Conservation (phyloP, 2,888 invertebrate genomes). For the Creontiades dilutus region DNA sequence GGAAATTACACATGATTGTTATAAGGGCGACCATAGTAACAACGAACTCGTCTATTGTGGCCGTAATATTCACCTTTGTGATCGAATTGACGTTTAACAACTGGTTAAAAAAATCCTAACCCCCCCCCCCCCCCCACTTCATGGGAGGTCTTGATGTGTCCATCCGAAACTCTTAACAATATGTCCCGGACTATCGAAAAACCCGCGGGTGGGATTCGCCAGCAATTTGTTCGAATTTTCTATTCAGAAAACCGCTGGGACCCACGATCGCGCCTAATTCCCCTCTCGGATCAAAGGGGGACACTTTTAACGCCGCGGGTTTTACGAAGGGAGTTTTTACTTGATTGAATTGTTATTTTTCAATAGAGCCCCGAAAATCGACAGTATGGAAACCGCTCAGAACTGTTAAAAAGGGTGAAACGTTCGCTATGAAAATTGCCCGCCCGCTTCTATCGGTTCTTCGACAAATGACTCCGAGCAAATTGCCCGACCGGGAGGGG, state of each 20-base stretch:
- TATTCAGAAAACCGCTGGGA: constrained; percentile 40
- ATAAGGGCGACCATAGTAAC: no score
- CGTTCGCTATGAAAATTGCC: constrained; percentile 23
- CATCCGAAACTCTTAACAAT: constrained; percentile 8
- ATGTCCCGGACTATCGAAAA: not conserved
- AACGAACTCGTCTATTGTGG: no score
- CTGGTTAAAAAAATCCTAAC: no score
- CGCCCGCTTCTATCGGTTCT: not conserved
- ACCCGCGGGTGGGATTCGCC: not conserved
- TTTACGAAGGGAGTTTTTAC: constrained; percentile 51
- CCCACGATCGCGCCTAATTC: constrained; percentile 53
- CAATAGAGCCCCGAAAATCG: constrained; percentile 28
- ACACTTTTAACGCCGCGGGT: constrained; percentile 36
- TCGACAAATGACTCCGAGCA: constrained; percentile 35
- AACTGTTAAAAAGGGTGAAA: constrained; percentile 57
- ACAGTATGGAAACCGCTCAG: constrained; percentile 36
- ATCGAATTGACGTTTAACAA: no score
- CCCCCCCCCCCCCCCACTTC: no score
- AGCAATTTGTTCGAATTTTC: constrained; percentile 51
- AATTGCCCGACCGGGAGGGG: constrained; percentile 18
- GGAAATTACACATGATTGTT: no score
- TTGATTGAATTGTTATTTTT: constrained; percentile 62
- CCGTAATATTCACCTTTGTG: no score
- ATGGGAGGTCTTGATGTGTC: constrained; percentile 37
- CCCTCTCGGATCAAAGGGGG: constrained; percentile 37